Evolutionary conservation across 2,888 invertebrate species (phyloP).

Genomic region (Rhagonycha fulva): DNA sequence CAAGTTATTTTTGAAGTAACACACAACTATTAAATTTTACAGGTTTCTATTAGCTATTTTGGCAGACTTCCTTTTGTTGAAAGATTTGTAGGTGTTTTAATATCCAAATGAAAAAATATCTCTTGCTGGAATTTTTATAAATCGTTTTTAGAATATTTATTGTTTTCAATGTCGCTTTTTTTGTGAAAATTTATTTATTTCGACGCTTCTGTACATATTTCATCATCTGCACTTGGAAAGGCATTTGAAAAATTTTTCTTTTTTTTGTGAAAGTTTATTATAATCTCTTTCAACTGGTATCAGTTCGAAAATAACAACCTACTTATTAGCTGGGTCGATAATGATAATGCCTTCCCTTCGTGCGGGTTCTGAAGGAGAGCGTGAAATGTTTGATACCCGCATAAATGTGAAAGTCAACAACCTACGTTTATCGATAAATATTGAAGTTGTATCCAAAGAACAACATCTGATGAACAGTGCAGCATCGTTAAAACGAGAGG

Average conservation of each 20-base stretch:
- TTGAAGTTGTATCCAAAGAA: not conserved
- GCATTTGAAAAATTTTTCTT: not conserved
- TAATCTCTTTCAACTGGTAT: no score
- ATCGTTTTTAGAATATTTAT: slow-evolving; percentile 3
- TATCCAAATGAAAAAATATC: not conserved
- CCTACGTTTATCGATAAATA: not conserved
- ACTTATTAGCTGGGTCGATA: no score
- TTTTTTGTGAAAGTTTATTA: not conserved
- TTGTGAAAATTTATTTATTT: not conserved
- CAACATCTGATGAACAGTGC: slow-evolving; percentile 13
- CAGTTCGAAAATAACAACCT: no score
- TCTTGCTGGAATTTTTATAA: not conserved
- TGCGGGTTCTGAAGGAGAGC: no score
- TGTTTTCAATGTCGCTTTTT: not conserved
- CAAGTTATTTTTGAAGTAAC: not conserved
- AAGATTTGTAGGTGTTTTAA: slow-evolving; percentile 1
- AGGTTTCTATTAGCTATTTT: not conserved
- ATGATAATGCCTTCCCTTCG: no score
- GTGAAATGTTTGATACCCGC: not conserved
- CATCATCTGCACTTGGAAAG: not conserved
- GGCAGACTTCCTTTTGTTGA: not conserved
- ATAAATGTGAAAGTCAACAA: not conserved
- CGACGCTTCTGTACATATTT: not conserved
- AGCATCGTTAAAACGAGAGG: slow-evolving; percentile 2
- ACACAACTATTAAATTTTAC: not conserved